These are phyloP conservation scores for Eudyptes chrysolophus DNA, from an alignment of 2,113 vertebrate genomes.

Conservation along the genomic window DNA sequence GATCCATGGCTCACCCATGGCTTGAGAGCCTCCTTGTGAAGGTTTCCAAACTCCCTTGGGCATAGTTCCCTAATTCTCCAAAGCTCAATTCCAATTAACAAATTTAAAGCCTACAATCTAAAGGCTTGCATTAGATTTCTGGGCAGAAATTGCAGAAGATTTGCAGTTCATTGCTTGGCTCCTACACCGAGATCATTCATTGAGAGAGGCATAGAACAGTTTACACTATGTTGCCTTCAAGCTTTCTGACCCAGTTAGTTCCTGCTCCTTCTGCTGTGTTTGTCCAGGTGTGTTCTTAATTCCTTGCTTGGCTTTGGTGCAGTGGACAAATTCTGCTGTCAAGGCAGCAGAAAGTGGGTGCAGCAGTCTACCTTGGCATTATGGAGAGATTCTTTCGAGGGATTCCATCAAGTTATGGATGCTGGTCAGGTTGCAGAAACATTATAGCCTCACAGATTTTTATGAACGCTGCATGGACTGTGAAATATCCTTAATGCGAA, in stretches of 20 bases:
- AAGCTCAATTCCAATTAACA: background rate
- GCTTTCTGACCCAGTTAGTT: constrained; percentile 22
- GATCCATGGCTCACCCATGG: background rate
- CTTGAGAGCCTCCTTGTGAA: background rate
- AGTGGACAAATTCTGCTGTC: background rate
- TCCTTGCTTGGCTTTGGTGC: background rate
- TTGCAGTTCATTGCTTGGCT: background rate
- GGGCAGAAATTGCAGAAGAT: background rate
- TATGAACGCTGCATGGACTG: background rate
- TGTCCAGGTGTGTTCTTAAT: constrained; percentile 35
- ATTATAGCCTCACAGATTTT: background rate
- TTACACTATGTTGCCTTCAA: background rate
- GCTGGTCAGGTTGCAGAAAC: background rate
- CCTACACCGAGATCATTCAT: background rate
- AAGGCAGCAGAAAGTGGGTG: background rate
- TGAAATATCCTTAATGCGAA: background rate
- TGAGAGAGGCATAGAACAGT: background rate
- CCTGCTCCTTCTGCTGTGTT: constrained; percentile 34
- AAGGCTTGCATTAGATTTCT: background rate
- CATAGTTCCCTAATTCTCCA: background rate
- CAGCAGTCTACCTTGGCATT: background rate
- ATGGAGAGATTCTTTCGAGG: background rate
- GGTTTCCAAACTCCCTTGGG: background rate
- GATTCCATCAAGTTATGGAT: background rate
- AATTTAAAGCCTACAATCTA: background rate